Evolutionary conservation across 2,113 vertebrate species (phyloP), one percentile per base, ranked within the genome.

Genomic region (Rhinichthys klamathensis): DNA sequence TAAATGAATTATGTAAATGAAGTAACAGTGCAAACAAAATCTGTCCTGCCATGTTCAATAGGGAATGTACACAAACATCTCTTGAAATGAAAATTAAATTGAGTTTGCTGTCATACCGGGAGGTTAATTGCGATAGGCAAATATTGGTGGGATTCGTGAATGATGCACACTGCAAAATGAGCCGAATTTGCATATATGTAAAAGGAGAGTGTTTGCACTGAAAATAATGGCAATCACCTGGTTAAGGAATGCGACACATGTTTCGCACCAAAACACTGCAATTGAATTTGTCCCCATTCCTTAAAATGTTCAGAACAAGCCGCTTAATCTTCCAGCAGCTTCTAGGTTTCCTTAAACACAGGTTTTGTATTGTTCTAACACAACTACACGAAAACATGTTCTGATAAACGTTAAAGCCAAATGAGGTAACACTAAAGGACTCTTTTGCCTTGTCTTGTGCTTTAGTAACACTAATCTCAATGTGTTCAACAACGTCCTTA

Each of bases 401-500:
- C 49, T 23, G 41, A 67, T 32, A 35, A 81, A 81, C 49, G n/a
- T 65, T 61, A 67, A 81, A 81, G 44, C 44, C 61, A 65, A 81
- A 65, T 32, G 46, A 70, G 61, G 74, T 72, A 85, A 78, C 16
- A 85, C 21, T 41, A 16, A 72, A 63, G 41, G 65, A 18, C 2
- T 76, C 63, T 35, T 82, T 72, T 78, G 61, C 46, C 80, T 87
- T 79, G 65, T 85, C 75, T 78, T 65, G 79, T 88, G 82, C 86
- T 79, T 72, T 76, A 78, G 41, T 44, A 60, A 83, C 75, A 30
- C 70, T 70, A 75, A 56, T 61, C 77, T 69, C 56, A 58, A 49
- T 21, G 10, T 85, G 46, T 51, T 85, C 41, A 74, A 82, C 75
- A 60, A 80, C 65, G 65, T 85, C 75, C 86, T 87, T 87, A 90